Conservation (phyloP, 2,113 vertebrate genomes). For the Ceratotherium simum region DNA sequence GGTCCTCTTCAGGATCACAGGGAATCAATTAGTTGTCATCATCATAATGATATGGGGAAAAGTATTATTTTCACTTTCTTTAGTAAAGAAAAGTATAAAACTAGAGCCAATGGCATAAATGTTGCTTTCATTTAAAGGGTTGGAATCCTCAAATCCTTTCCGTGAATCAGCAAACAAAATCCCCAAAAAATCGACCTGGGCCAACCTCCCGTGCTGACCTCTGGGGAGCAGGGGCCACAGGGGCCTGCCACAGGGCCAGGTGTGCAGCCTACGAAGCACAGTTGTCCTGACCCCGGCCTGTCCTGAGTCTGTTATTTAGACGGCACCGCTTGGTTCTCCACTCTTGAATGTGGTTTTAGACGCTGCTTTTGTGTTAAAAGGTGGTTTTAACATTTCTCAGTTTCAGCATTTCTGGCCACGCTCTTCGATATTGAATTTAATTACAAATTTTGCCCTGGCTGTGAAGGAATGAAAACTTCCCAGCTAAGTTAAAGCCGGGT, state of each 20-base stretch:
- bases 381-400: not conserved
- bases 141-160: not conserved
- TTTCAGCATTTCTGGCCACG: not conserved
- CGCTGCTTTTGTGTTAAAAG: not conserved
- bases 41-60: not conserved
- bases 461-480: not conserved
- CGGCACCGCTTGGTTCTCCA: not conserved
- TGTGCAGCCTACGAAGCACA: accelerated
- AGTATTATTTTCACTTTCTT: not conserved
- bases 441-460: not conserved
- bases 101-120: not conserved
- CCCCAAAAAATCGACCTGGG: not conserved
- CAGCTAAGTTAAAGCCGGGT: not conserved
- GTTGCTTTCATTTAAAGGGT: not conserved
- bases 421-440: not conserved
- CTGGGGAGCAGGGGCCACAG: accelerated
- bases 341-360: not conserved
- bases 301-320: accelerated
- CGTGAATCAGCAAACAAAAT: not conserved
- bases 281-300: accelerated
- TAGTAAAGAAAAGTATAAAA: not conserved
- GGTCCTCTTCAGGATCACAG: no score
- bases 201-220: accelerated
- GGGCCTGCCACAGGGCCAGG: not conserved
- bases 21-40: not conserved